Evolutionary conservation across 2,888 invertebrate genomes (phyloP), one percentile per base, ranked within the genome.

Genomic region (Neelides folsomi): DNA sequence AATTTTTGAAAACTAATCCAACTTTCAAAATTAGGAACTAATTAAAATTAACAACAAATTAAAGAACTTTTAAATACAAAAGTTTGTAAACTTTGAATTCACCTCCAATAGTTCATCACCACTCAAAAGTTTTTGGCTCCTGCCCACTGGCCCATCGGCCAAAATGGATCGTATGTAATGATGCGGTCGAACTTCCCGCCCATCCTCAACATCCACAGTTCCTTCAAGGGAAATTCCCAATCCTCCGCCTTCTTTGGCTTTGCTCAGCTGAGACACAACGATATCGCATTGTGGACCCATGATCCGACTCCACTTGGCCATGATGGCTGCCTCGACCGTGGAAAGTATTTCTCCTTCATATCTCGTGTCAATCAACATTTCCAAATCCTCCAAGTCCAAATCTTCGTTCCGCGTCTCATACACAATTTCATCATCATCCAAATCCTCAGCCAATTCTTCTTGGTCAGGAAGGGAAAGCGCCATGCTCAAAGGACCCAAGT

Each of bases 201-300:
- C 97, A 65, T 88, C 86, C 73, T 97, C 95, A 49, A 98, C 94
- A 71, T 98, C 98, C 39, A 95, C 97, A 0, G 98, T 98, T 48
- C 98, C 97, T 71, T 97, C 95, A 57, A 97, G 76, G 47, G 93
- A 95, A 66, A 98, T 94, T 36, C 97, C 97, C 50, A 98, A 77
- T 2, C 97, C 97, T 43, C 92, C 92, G 41, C 89, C 88, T 66
- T 83, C 82, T 67, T 83, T 84, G 66, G 93, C 81, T 75, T 94
- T 94, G 66, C 82, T 83, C 63, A 95, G 76, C 74, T 94, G 92
- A 54, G 92, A 89, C 62, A 94, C 84, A 86, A 88, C 68, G 3
- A 94, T 86, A 70, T 90, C 83, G 66, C 82, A 81, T 55, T 86
- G 84, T 49, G 79, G 77, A 3, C 77, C 77, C 58, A 93, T 77